Evolutionary conservation across 2,888 invertebrate genomes (phyloP), one percentile per base, ranked within the genome.

Genomic region (Zonitis immaculata): DNA sequence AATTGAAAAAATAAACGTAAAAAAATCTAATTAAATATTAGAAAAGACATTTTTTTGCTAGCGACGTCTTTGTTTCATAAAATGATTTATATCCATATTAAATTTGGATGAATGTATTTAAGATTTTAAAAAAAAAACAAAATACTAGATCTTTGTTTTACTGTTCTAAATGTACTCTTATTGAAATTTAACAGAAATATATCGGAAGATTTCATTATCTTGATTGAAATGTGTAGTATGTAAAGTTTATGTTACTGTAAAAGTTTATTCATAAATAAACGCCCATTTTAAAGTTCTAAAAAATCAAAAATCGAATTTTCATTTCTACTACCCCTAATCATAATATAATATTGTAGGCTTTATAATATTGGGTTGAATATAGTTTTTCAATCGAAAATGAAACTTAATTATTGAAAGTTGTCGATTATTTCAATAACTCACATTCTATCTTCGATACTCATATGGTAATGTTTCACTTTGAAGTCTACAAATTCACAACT

Each of bases 211-310:
- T 59, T 61, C 56, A 63, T 56, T 58, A 59, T 65, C 61, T 65
- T 58, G 58, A 64, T 45, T 57, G 60, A 66, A 62, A 62, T 66
- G 65, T 66, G 65, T 66, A 68, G 66, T 58, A 59, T 69, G 69
- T 68, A 69, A 18, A 35, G 66, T 66, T 67, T 64, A 64, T 63
- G 60, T 64, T 64, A 64, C 58, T 62, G 60, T 63, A 61, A 65
- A 35, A 65, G 62, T 67, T 66, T 63, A 65, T 61, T 62, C 45
- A 59, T 58, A 62, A 63, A 65, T 63, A 63, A 60, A 64, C 55
- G 51, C 48, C 45, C 56, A 56, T 46, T 52, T 54, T 39, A 52
- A 30, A 42, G 42, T 42, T 39, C 26, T 44, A 30, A 25, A 42
- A 42, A 30, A 30, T n/a, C n/a, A n/a, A n/a, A n/a, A n/a, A n/a